phyloP scores from a whole-genome alignment of 2,113 vertebrate genomes.

The Tapirus terrestris region DNA sequence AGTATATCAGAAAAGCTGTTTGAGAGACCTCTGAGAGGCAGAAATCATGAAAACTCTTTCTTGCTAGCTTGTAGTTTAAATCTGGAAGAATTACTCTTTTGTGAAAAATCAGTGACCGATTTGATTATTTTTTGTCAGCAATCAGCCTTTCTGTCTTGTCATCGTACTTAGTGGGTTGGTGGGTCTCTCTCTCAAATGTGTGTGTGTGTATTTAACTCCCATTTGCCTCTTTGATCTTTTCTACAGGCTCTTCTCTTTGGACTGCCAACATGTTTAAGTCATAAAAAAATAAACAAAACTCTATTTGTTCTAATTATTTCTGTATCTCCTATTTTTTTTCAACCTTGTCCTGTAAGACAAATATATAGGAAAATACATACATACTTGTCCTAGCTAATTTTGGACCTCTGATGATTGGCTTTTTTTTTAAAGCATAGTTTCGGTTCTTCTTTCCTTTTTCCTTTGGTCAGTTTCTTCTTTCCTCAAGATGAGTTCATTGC shows the following conservation, averaged over 20 bases:
- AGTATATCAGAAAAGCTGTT: conserved; percentile 61
- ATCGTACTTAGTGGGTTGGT: not conserved
- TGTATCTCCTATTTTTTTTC: not conserved
- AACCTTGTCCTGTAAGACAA: not conserved
- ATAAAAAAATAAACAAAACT: conserved; percentile 3
- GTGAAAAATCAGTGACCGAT: conserved; percentile 40
- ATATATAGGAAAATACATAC: not conserved
- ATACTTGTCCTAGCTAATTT: not conserved
- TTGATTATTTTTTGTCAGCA: conserved; percentile 62
- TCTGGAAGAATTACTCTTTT: conserved; percentile 50
- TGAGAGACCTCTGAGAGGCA: conserved; percentile 60
- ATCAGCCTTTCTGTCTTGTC: conserved; percentile 26
- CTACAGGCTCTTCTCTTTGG: not conserved
- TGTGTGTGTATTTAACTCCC: not conserved
- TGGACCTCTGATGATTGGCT: not conserved
- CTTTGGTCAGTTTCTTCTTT: not conserved
- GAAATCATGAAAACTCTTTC: conserved; percentile 37
- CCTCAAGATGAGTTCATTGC: not conserved
- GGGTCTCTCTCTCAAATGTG: rapidly evolving
- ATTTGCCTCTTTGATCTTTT: not conserved
- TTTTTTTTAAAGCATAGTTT: not conserved
- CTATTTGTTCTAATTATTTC: not conserved
- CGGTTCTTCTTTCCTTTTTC: not conserved
- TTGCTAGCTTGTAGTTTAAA: conserved; percentile 19
- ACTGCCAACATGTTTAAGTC: not conserved